These are phyloP conservation scores for Seira musarum DNA, from an alignment of 2,888 invertebrate genomes.

Conservation along the genomic window DNA sequence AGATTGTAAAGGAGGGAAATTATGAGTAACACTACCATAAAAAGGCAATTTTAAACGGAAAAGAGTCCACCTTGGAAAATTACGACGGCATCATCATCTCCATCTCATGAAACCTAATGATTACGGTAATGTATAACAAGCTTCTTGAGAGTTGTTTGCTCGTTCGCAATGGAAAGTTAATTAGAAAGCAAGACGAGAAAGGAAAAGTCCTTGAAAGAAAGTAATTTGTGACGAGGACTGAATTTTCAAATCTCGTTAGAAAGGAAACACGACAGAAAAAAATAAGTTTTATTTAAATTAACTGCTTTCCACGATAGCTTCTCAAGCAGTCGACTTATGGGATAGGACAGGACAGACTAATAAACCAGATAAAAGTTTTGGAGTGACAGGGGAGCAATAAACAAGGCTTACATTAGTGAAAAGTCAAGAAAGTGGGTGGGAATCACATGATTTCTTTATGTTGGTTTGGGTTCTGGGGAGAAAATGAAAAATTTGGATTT, in stretches of 20 bases:
- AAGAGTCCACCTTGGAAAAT: background rate
- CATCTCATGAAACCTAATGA: background rate
- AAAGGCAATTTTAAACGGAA: background rate
- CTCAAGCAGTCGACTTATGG: background rate
- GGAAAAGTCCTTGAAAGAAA: background rate
- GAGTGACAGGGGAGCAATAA: background rate
- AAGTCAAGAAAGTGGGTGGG: background rate
- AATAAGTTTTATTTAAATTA: background rate
- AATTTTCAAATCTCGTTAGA: background rate
- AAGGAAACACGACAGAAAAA: background rate
- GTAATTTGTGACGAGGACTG: background rate
- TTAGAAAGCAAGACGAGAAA: background rate
- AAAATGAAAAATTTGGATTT: background rate
- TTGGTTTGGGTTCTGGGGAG: background rate
- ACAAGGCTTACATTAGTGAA: background rate
- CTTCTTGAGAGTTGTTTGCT: background rate
- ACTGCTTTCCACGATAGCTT: background rate
- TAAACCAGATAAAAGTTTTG: background rate
- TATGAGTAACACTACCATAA: background rate
- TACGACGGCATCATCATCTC: background rate
- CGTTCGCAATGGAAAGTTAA: background rate
- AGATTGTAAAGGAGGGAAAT: background rate
- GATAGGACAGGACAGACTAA: background rate
- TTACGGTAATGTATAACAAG: background rate
- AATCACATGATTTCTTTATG: background rate